Evolutionary conservation across 2,113 vertebrate species (phyloP).

Genomic region (Rhinolophus sinicus): DNA sequence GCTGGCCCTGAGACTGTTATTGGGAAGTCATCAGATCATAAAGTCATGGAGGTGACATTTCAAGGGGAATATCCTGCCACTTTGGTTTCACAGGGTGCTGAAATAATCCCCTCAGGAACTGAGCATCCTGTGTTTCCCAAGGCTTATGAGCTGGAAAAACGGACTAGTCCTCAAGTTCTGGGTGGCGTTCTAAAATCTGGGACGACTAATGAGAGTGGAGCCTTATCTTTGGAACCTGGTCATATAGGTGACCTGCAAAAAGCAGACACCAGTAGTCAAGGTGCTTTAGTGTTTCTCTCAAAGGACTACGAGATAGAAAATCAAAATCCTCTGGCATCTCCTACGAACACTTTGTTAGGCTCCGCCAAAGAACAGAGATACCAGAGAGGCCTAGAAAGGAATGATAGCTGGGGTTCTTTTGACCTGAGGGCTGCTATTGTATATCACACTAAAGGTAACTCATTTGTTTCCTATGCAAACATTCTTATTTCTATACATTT

Average conservation of each 20-base stretch:
- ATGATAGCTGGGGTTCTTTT: conserved; percentile 94
- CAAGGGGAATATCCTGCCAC: conserved; percentile 90
- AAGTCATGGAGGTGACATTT: conserved; percentile 90
- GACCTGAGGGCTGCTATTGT: conserved; percentile 96
- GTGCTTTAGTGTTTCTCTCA: conserved; percentile 90
- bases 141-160: conserved; percentile 93
- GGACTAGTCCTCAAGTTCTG: conserved; percentile 93
- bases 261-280: conserved; percentile 88
- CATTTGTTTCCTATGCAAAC: conserved; percentile 69
- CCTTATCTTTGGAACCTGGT: conserved; percentile 88
- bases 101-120: conserved; percentile 88
- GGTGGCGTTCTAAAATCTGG: conserved; percentile 86
- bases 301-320: conserved; percentile 93
- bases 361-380: conserved; percentile 93
- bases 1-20: conserved; percentile 90
- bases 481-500: conserved; percentile 17
- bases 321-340: conserved; percentile 90
- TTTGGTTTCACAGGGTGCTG: conserved; percentile 89
- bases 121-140: conserved; percentile 91
- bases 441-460: conserved; percentile 99
- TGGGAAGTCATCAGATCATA: conserved; percentile 86
- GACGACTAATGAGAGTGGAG: conserved; percentile 87
- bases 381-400: conserved; percentile 93
- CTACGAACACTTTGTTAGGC: conserved; percentile 92
- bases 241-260: conserved; percentile 89